Percentiles rank a stretch among this genome's conserved stretches.
Evolutionary conservation across 1,140 invertebrate species (phyloP).

Genomic region (Telenomus remus): DNA sequence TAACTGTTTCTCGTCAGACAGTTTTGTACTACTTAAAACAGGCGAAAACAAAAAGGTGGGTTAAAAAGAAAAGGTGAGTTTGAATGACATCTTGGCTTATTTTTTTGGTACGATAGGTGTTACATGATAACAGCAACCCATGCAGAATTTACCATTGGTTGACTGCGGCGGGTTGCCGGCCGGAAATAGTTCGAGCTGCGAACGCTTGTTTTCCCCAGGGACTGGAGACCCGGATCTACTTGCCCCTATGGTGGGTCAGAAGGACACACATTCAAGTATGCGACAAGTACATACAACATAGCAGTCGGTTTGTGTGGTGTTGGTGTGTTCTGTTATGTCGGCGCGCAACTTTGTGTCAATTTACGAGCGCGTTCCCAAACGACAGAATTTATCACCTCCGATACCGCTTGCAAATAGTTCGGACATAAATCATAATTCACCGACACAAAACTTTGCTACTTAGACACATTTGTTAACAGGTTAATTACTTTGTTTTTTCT

Average conservation of each 20-base stretch:
- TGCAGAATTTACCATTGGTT: slow-evolving; percentile 82
- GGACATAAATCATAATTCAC: too few relatives aligned
- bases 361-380: slow-evolving; percentile 9
- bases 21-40: too few relatives aligned
- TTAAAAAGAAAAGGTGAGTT: slow-evolving; percentile 24
- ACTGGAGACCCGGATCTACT: slow-evolving; percentile 82
- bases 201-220: slow-evolving; percentile 73
- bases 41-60: too few relatives aligned
- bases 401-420: too few relatives aligned
- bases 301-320: slow-evolving; percentile 50
- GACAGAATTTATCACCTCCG: neutral
- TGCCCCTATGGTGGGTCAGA: slow-evolving; percentile 78
- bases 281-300: slow-evolving; percentile 69
- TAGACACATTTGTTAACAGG: too few relatives aligned
- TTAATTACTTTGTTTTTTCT: too few relatives aligned
- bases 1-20: too few relatives aligned
- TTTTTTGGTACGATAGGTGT: slow-evolving; percentile 27
- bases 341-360: slow-evolving; percentile 34
- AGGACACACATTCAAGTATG: slow-evolving; percentile 73
- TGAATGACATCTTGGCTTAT: slow-evolving; percentile 10
- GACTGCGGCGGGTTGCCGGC: slow-evolving; percentile 80
- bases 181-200: slow-evolving; percentile 85
- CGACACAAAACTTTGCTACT: too few relatives aligned
- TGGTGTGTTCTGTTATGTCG: slow-evolving; percentile 33
- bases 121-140: slow-evolving; percentile 60